Evolutionary conservation across 2,113 vertebrate genomes (phyloP), one percentile per base, ranked within the genome.

Genomic region (Phaetusa simplex): DNA sequence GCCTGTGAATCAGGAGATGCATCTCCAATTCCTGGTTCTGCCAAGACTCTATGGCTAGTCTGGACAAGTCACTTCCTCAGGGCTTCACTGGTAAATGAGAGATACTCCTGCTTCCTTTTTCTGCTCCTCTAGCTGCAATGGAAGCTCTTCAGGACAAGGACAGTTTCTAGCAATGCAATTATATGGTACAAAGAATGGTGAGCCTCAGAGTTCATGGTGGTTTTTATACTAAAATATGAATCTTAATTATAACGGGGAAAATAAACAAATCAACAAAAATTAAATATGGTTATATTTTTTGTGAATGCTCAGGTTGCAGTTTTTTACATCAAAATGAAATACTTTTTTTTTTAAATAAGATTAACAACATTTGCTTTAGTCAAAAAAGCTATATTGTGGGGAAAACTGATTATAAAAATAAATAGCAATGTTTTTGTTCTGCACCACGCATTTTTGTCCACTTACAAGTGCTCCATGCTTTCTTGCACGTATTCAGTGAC

Each of bases 41-140:
- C 84, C 95, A 97, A 84, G 78, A 45, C 89, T 84, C 36, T 14
- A 16, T 62, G 56, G 65, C 87, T 91, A 89, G 89, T 58, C 94
- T 70, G 81, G 93, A 67, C 93, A 95, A 91, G 84, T 72, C 43
- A 76, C 78, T 96, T 97, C 86, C 94, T 93, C 53, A 3, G 50
- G 89, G 86, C 84, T 89, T 66, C 70, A 32, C 18, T 40, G 34
- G 45, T 29, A 85, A 93, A 71, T 40, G 30, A 77, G 67, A 73
- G 79, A 86, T 55, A 69, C 6, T 93, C 76, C 76, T 52, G 64
- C 56, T 88, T 82, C 88, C 76, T 86, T 58, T 72, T 69, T 36
- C 86, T 92, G 59, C 61, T 84, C 69, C 50, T 86, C 72, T 42
- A 92, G 23, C 56, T 84, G 69, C 71, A 81, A 1, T 22, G 50